phyloP scores from a whole-genome alignment of 2,888 invertebrate species.

The Mythimna pallens region DNA sequence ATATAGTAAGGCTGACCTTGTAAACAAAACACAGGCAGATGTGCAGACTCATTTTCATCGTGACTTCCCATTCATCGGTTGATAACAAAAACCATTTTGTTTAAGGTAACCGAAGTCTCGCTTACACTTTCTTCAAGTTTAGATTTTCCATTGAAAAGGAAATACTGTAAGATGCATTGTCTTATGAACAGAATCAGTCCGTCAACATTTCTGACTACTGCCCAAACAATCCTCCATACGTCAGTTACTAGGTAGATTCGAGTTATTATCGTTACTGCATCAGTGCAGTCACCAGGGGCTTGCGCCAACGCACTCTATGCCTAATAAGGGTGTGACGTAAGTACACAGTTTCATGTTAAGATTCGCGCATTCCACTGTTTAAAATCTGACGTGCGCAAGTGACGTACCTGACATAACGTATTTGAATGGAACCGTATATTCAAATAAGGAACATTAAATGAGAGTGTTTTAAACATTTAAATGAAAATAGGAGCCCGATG shows the following conservation, averaged over 20 bases:
- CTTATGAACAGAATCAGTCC: background rate
- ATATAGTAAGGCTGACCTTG: background rate
- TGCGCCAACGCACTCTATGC: conserved; percentile 34
- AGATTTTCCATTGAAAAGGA: background rate
- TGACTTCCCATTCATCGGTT: background rate
- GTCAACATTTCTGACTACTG: conserved; percentile 13
- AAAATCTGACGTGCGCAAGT: conserved; percentile 30
- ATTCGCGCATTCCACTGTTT: conserved; percentile 48
- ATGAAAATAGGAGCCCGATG: background rate
- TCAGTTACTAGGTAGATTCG: conserved; percentile 24
- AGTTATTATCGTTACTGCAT: conserved; percentile 43
- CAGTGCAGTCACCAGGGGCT: conserved; percentile 25
- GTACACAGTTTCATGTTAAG: conserved; percentile 38
- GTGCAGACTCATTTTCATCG: background rate
- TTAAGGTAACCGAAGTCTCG: background rate
- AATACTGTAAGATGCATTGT: background rate
- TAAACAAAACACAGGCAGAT: background rate
- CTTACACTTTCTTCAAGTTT: background rate
- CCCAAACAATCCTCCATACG: background rate
- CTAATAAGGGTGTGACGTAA: conserved; percentile 53
- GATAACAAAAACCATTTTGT: too few species aligned
- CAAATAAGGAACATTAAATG: background rate
- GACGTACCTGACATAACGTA: conserved; percentile 40
- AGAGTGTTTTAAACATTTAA: background rate
- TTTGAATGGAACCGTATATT: conserved; percentile 16